Evolutionary conservation across 2,888 invertebrate species (phyloP).

Genomic region (Volucella zonaria): DNA sequence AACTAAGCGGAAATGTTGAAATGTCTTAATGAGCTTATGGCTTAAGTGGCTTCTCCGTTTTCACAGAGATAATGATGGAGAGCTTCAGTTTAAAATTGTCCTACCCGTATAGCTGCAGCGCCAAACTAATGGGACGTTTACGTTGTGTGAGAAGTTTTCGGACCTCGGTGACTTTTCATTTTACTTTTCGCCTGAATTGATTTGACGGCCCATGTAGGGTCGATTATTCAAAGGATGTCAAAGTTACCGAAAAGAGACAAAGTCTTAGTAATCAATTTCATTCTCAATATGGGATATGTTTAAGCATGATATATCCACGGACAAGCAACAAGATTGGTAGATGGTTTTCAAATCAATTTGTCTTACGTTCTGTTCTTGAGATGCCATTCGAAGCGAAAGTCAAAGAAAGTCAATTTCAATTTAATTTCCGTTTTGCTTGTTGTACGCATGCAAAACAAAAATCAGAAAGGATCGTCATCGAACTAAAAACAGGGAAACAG

Average conservation of each 20-base stretch:
- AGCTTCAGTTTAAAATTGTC: slow-evolving; percentile 67
- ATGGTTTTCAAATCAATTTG: slow-evolving; percentile 44
- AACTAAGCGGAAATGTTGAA: slow-evolving; percentile 73
- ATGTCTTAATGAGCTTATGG: slow-evolving; percentile 74
- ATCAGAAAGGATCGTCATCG: slow-evolving; percentile 1
- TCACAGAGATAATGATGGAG: slow-evolving; percentile 65
- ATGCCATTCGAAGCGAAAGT: neutral
- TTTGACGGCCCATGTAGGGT: slow-evolving; percentile 13
- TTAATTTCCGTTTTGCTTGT: slow-evolving; percentile 41
- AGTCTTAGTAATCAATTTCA: slow-evolving; percentile 62
- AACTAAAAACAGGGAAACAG: no score
- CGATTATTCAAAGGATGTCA: slow-evolving; percentile 49
- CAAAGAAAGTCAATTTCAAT: slow-evolving; percentile 25
- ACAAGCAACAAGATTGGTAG: slow-evolving; percentile 25
- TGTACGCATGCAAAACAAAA: slow-evolving; percentile 10
- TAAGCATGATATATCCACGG: slow-evolving; percentile 25
- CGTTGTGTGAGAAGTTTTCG: slow-evolving; percentile 65
- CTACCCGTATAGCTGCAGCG: slow-evolving; percentile 27
- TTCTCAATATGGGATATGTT: slow-evolving; percentile 60
- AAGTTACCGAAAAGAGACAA: slow-evolving; percentile 48
- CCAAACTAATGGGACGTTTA: slow-evolving; percentile 63
- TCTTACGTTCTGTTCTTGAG: slow-evolving; percentile 19
- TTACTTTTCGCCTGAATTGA: slow-evolving; percentile 49
- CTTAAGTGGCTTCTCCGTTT: slow-evolving; percentile 70
- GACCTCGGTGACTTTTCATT: slow-evolving; percentile 70